phyloP scores from a whole-genome alignment of 2,888 invertebrate species.

The Venusia cambrica region DNA sequence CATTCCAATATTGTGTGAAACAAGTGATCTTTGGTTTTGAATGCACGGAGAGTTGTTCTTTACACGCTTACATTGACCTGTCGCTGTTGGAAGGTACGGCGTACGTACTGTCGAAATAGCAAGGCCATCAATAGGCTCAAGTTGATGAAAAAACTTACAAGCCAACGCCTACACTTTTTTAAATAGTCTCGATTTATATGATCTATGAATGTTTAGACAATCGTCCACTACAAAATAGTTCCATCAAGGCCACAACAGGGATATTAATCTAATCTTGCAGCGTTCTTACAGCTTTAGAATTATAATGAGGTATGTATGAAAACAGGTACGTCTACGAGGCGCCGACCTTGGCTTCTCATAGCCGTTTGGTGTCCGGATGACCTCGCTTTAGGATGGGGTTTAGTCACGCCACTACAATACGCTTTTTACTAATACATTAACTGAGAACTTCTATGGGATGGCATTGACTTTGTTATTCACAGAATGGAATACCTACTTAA shows the following conservation, averaged over 20 bases:
- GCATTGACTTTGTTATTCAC: conserved; percentile 18
- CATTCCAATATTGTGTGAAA: conserved; percentile 19
- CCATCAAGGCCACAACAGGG: conserved; percentile 23
- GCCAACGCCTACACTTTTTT: too few species aligned
- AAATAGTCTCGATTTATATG: too few species aligned
- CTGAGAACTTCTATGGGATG: conserved; percentile 25
- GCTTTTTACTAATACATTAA: conserved; percentile 30
- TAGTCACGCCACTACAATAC: conserved; percentile 59
- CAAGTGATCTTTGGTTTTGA: conserved; percentile 14
- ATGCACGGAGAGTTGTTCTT: conserved; percentile 7
- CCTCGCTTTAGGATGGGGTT: conserved; percentile 66
- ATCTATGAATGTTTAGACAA: too few species aligned
- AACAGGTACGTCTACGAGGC: conserved; percentile 41
- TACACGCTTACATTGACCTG: conserved; percentile 16
- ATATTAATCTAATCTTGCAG: conserved; percentile 34
- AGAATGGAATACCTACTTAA: too few species aligned
- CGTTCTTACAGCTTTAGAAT: conserved; percentile 39
- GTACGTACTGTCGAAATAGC: conserved; percentile 3
- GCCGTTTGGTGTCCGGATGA: conserved; percentile 63
- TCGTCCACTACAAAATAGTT: conserved; percentile 4
- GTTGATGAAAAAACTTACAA: too few species aligned
- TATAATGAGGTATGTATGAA: conserved; percentile 39
- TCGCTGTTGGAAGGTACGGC: too few species aligned
- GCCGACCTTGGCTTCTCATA: conserved; percentile 57
- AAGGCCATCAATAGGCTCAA: too few species aligned